A percentile compares a stretch with the other conserved stretches of the same genome.
These are phyloP conservation scores for Steatornis caripensis DNA, from an alignment of 2,113 vertebrate species.

Conservation along the genomic window DNA sequence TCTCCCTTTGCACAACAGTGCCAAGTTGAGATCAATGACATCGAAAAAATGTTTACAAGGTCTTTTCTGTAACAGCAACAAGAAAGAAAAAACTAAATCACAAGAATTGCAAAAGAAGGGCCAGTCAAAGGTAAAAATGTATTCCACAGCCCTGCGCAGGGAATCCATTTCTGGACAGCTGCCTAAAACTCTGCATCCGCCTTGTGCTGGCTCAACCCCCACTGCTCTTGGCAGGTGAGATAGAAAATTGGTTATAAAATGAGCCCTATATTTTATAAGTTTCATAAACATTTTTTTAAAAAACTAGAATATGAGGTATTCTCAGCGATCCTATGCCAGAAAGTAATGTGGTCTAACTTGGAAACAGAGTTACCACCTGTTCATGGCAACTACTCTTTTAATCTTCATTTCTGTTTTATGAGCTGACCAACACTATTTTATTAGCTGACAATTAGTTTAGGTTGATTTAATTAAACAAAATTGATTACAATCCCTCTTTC, in stretches of 20 bases:
- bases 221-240: conserved; percentile 57
- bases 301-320: conserved; percentile 47
- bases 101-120: neutral
- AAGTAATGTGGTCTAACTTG: conserved; percentile 43
- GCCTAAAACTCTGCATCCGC: conserved; percentile 43
- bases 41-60: neutral
- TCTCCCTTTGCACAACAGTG: neutral
- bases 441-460: conserved; percentile 58
- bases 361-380: conserved; percentile 64
- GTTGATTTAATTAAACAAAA: conserved; percentile 61
- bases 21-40: neutral
- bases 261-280: conserved; percentile 59
- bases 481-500: neutral
- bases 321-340: conserved; percentile 30
- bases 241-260: conserved; percentile 49
- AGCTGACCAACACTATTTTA: conserved; percentile 58
- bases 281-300: conserved; percentile 58
- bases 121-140: conserved; percentile 2
- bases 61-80: neutral
- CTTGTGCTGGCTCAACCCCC: conserved; percentile 50
- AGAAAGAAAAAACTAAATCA: neutral
- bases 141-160: neutral
- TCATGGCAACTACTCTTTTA: conserved; percentile 39
- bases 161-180: conserved; percentile 55
- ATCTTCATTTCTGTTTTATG: conserved; percentile 47